phyloP scores from a whole-genome alignment of 2,888 invertebrate species.

The Sepiola atlantica region DNA sequence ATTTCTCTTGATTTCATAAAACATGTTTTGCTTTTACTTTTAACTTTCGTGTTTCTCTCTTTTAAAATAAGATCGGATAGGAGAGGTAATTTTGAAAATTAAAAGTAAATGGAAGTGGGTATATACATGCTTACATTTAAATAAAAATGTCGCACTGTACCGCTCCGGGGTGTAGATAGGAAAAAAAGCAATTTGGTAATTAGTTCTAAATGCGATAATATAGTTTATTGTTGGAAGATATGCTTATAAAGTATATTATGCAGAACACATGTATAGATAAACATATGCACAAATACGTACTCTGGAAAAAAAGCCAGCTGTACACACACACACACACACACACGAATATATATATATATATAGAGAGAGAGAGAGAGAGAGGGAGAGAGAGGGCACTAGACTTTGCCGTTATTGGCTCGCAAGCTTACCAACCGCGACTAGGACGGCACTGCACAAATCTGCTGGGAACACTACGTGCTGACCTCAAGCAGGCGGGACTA shows the following conservation, averaged over 20 bases:
- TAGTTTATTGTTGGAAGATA: background rate
- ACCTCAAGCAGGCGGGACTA: too few species aligned
- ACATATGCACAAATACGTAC: too few species aligned
- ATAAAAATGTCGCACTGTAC: background rate
- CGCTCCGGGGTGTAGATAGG: too few species aligned
- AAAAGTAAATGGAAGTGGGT: background rate
- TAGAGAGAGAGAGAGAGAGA: too few species aligned
- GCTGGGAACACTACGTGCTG: too few species aligned
- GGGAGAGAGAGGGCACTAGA: too few species aligned
- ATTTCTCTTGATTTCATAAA: background rate
- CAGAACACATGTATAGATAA: background rate
- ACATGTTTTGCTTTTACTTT: too few species aligned
- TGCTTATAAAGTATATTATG: background rate
- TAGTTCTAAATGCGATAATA: background rate
- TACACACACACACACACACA: background rate
- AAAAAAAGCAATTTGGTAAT: background rate
- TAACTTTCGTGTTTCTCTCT: too few species aligned
- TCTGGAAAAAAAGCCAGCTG: too few species aligned
- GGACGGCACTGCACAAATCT: too few species aligned
- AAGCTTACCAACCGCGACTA: too few species aligned
- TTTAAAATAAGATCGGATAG: background rate
- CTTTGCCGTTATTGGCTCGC: too few species aligned
- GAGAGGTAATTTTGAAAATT: background rate
- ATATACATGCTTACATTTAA: background rate
- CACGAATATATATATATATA: background rate